These are phyloP conservation scores for Thereuonema tuberculata DNA, from an alignment of 1,140 invertebrate species.

Conservation along the genomic window DNA sequence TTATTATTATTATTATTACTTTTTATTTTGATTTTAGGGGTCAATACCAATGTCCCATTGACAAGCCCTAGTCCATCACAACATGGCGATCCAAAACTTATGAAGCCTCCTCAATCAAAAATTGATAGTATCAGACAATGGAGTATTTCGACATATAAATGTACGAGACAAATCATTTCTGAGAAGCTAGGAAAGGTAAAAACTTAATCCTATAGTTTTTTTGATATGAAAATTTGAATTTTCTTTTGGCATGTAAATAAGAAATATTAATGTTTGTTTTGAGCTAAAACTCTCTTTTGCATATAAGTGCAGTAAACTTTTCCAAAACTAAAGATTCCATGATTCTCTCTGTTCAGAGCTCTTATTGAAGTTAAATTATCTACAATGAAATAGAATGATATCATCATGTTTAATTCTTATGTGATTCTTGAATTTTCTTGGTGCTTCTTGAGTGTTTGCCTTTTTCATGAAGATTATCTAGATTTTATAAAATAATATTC, in stretches of 20 bases:
- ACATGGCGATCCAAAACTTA: constrained; percentile 44
- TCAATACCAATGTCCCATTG: constrained; percentile 32
- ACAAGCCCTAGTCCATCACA: constrained; percentile 37
- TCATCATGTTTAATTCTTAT: too few species aligned
- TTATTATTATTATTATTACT: too few species aligned
- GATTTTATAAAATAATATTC: too few species aligned
- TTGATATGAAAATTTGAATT: neutral
- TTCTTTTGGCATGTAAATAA: too few species aligned
- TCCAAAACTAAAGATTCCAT: too few species aligned
- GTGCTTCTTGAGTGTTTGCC: too few species aligned
- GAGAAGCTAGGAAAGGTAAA: constrained; percentile 77
- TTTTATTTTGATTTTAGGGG: constrained; percentile 23
- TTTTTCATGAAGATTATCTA: too few species aligned
- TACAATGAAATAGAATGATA: too few species aligned
- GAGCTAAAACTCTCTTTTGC: neutral
- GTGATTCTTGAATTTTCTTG: too few species aligned
- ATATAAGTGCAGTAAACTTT: neutral
- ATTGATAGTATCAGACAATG: constrained; percentile 87
- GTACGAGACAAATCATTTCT: constrained; percentile 85
- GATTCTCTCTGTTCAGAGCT: too few species aligned
- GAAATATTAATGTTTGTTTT: too few species aligned
- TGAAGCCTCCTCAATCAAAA: constrained; percentile 49
- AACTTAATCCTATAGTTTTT: neutral
- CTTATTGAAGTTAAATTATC: too few species aligned
- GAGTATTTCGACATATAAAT: constrained; percentile 95